Evolutionary conservation across 2,113 vertebrate genomes (phyloP), one percentile per base, ranked within the genome.

Genomic region (Poeciliopsis retropinna): DNA sequence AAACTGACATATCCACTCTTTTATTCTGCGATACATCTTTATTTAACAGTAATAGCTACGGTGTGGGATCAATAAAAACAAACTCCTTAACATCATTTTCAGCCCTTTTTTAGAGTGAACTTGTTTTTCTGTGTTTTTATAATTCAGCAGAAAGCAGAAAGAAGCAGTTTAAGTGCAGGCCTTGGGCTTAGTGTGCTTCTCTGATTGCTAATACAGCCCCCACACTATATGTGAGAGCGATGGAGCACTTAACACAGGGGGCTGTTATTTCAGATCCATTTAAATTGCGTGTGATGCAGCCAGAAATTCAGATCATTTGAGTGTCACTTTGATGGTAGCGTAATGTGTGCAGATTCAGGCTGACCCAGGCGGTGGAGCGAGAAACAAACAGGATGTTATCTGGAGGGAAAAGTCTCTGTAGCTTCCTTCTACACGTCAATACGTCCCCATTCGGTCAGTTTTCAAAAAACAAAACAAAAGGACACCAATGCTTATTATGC

Each of bases 261-360:
- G 17, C 65, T 78, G 79, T 84, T 85, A 81, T 87, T 85, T 85
- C 87, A 74, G 30, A 83, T 84, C 85, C 60, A 82, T 87, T 84
- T 82, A 82, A 88, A 90, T 78, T 75, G 79, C 75, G 29, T 73
- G 83, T 75, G 85, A 81, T 88, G 68, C 72, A 25, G 73, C 8
- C 5, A 84, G 85, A 85, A 79, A 85, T 82, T 85, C 76, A 83
- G 84, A 75, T 76, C 81, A 73, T 78, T 81, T 74, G 75, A 90
- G 79, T 77, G 69, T 88, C 84, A 81, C 70, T 74, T 64, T 75
- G 75, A 88, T 87, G 85, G 86, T 72, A 73, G 65, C 80, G 62
- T 90, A 76, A 82, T 31, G 68, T 75, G 73, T 81, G 77, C 81
- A 79, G 77, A 76, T 82, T 79, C 80, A 30, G 71, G 28, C 72